Conservation (phyloP, 35 echinoderm and acorn worm species). For the Hemicentrotus pulcherrimus region DNA sequence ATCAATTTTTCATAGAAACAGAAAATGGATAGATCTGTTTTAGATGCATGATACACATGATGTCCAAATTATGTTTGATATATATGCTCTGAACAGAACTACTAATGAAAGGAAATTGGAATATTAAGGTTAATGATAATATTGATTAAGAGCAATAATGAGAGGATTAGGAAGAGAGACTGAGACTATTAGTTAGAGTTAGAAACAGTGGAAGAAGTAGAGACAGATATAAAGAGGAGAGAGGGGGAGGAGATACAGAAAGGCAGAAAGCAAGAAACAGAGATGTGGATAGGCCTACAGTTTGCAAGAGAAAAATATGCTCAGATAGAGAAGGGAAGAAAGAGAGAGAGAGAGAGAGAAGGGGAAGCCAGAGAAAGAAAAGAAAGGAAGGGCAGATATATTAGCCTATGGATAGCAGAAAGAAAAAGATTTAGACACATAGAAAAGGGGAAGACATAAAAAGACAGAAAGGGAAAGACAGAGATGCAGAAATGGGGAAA, state of each 20-base stretch:
- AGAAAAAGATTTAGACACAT: neutral
- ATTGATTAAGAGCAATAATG: neutral
- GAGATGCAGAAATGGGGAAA: neutral
- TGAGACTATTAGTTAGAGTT: neutral
- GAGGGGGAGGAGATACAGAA: neutral
- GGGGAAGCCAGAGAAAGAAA: neutral
- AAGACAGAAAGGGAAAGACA: neutral
- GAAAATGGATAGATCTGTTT: too few species aligned
- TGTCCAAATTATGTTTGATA: too few species aligned
- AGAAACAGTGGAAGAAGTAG: neutral
- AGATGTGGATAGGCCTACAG: neutral
- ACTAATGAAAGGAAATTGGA: neutral
- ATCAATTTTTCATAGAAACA: too few species aligned
- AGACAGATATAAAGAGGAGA: neutral
- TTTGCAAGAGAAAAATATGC: neutral
- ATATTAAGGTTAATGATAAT: neutral
- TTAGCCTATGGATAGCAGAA: neutral
- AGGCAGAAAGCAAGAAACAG: neutral
- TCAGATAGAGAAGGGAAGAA: neutral
- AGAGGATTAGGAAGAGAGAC: neutral
- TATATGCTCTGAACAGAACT: neutral
- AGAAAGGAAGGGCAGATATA: neutral
- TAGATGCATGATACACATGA: too few species aligned
- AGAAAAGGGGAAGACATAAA: neutral
- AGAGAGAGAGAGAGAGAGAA: neutral